These are phyloP conservation scores for Hemistola chrysoprasaria DNA, from an alignment of 2,888 invertebrate species.

Conservation along the genomic window DNA sequence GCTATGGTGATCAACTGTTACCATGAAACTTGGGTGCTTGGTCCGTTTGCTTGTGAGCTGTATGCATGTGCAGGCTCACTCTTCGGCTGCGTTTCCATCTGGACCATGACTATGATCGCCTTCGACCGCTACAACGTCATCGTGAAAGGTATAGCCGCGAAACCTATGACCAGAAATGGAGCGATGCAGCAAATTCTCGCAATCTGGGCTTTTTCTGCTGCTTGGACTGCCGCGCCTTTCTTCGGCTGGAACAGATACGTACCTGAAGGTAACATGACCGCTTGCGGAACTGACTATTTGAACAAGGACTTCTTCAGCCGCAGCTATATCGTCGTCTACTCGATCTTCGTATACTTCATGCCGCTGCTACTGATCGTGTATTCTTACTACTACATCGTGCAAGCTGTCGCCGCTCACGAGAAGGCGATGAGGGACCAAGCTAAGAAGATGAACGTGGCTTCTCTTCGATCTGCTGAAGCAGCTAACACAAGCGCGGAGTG, in stretches of 20 bases:
- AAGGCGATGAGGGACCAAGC: constrained; percentile 94
- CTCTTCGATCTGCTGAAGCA: constrained; percentile 89
- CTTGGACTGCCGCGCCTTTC: constrained; percentile 92
- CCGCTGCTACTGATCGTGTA: constrained; percentile 91
- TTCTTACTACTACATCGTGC: constrained; percentile 93
- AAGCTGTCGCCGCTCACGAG: constrained; percentile 93
- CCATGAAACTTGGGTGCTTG: constrained; percentile 87
- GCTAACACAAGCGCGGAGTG: constrained; percentile 91
- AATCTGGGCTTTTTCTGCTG: constrained; percentile 89
- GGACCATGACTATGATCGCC: constrained; percentile 96
- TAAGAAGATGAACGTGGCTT: constrained; percentile 96
- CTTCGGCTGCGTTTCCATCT: constrained; percentile 95
- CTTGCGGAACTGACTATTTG: constrained; percentile 95
- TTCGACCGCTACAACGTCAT: constrained; percentile 97
- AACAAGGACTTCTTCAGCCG: constrained; percentile 88
- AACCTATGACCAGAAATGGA: constrained; percentile 91
- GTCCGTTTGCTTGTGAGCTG: constrained; percentile 92
- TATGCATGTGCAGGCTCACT: constrained; percentile 94
- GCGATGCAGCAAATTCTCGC: constrained; percentile 89
- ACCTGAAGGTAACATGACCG: constrained; percentile 96
- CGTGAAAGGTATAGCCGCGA: constrained; percentile 93
- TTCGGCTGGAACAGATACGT: constrained; percentile 96
- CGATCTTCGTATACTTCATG: constrained; percentile 88
- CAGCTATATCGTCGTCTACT: constrained; percentile 90
- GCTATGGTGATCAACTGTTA: constrained; percentile 93